A percentile compares a stretch with the other conserved stretches of the same genome.
phyloP scores from a whole-genome alignment of 2,113 vertebrate genomes.

The Dasyornis broadbenti region DNA sequence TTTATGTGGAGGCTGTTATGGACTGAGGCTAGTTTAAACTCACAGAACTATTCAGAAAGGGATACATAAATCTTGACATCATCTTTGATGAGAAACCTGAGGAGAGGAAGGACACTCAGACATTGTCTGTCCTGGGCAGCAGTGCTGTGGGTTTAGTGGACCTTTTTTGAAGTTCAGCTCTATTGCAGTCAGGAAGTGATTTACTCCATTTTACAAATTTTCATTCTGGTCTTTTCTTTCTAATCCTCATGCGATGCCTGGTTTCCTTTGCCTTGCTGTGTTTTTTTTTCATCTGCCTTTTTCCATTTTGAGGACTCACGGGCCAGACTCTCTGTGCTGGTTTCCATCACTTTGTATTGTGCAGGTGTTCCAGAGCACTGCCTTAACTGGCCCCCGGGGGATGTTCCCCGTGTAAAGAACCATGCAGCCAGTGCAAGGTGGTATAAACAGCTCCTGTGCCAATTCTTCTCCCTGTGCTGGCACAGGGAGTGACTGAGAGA shows the following conservation, averaged over 20 bases:
- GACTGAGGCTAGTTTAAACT: background rate
- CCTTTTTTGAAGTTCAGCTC: slow-evolving; percentile 16
- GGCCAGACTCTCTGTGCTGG: background rate
- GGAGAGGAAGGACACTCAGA: background rate
- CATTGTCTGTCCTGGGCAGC: background rate
- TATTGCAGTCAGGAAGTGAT: slow-evolving; percentile 30
- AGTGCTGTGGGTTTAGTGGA: background rate
- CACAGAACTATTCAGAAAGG: background rate
- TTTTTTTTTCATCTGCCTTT: slow-evolving; percentile 8
- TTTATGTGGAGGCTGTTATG: background rate
- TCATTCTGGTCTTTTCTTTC: slow-evolving; percentile 7
- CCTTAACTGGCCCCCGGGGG: background rate
- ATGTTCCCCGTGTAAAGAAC: background rate
- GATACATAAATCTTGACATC: background rate
- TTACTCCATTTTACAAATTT: slow-evolving; percentile 36
- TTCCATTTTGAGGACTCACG: background rate
- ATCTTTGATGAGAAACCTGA: background rate
- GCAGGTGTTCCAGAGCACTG: slow-evolving; percentile 26
- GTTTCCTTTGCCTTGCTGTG: slow-evolving; percentile 1
- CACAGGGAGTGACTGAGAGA: background rate
- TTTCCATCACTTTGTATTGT: slow-evolving; percentile 32
- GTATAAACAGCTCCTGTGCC: background rate
- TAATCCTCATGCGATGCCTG: slow-evolving; percentile 15
- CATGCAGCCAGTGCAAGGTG: background rate
- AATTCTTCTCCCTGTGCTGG: background rate